These are phyloP conservation scores for Bombus impatiens DNA, from an alignment of 1,140 invertebrate species.

Conservation along the genomic window DNA sequence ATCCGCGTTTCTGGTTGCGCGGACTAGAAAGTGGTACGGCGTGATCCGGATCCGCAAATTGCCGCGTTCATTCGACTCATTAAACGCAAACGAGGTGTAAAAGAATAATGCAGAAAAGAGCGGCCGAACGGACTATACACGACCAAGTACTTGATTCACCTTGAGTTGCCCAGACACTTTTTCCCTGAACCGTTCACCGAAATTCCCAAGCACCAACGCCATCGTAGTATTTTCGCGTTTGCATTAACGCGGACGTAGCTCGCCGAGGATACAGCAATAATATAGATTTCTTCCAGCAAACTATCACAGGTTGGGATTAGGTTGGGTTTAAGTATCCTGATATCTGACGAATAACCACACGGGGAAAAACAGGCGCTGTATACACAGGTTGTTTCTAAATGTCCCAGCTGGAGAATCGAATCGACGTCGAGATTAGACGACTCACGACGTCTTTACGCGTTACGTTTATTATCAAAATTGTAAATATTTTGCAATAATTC, in stretches of 20 bases:
- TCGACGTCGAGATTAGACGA: slow-evolving; percentile 21
- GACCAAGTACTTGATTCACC: neutral
- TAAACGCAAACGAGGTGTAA: slow-evolving; percentile 36
- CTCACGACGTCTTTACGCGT: neutral
- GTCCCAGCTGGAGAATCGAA: slow-evolving; percentile 4
- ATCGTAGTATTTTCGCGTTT: neutral
- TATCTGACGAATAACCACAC: too few species aligned
- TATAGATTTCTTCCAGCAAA: neutral
- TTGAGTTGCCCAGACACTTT: neutral
- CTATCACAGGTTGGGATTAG: too few species aligned
- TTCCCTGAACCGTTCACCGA: neutral
- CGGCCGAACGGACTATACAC: neutral
- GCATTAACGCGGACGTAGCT: too few species aligned
- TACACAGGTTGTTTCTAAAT: neutral
- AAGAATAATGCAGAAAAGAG: slow-evolving; percentile 4
- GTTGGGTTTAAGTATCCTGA: too few species aligned
- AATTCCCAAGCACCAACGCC: neutral
- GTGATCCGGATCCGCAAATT: slow-evolving; percentile 34
- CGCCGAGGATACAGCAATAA: neutral
- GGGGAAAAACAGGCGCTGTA: too few species aligned
- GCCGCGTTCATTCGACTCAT: slow-evolving; percentile 40
- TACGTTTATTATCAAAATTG: slow-evolving; percentile 8
- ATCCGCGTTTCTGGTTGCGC: slow-evolving; percentile 9
- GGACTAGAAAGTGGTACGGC: neutral
- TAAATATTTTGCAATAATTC: slow-evolving; percentile 9